Percentiles rank a stretch among this genome's conserved stretches.
Conservation (phyloP, 2,113 vertebrate genomes). For the Triplophysa dalaica region DNA sequence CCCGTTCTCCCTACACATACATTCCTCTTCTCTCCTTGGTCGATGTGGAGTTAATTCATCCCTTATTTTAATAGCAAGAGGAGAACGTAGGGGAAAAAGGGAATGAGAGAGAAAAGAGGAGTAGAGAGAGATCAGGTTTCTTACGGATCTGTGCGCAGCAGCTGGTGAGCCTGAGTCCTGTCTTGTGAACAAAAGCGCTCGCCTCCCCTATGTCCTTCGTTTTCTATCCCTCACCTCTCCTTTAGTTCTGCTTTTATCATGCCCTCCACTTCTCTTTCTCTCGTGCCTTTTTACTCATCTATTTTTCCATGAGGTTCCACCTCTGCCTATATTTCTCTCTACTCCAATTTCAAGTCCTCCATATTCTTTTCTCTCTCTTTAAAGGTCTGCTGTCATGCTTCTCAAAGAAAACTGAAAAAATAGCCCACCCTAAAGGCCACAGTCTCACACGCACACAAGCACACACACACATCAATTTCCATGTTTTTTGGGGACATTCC, state of each 20-base stretch:
- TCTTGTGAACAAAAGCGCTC: slow-evolving; percentile 34
- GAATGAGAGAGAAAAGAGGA: slow-evolving; percentile 2
- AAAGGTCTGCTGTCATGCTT: slow-evolving; percentile 45
- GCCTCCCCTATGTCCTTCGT: slow-evolving; percentile 20
- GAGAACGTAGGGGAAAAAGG: background rate
- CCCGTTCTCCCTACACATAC: background rate
- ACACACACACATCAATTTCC: background rate
- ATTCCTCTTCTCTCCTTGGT: slow-evolving; percentile 24
- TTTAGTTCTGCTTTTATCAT: slow-evolving; percentile 28
- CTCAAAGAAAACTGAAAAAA: slow-evolving; percentile 32
- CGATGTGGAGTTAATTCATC: slow-evolving; percentile 33
- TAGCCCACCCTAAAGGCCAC: slow-evolving; percentile 35
- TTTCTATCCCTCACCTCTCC: slow-evolving; percentile 28
- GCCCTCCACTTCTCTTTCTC: slow-evolving; percentile 27
- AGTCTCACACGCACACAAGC: background rate
- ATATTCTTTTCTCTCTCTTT: background rate
- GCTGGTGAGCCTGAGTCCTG: slow-evolving; percentile 40
- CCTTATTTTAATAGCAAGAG: slow-evolving; percentile 29
- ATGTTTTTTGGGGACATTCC: too few relatives aligned
- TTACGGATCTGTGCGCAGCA: slow-evolving; percentile 31
- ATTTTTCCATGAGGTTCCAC: background rate
- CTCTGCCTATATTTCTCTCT: slow-evolving; percentile 19
- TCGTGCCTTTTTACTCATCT: background rate
- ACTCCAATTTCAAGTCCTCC: slow-evolving; percentile 28
- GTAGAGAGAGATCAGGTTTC: slow-evolving; percentile 41